Base-by-base conservation (phyloP, 2,797 vertebrate species). In the Todus mexicanus region DNA sequence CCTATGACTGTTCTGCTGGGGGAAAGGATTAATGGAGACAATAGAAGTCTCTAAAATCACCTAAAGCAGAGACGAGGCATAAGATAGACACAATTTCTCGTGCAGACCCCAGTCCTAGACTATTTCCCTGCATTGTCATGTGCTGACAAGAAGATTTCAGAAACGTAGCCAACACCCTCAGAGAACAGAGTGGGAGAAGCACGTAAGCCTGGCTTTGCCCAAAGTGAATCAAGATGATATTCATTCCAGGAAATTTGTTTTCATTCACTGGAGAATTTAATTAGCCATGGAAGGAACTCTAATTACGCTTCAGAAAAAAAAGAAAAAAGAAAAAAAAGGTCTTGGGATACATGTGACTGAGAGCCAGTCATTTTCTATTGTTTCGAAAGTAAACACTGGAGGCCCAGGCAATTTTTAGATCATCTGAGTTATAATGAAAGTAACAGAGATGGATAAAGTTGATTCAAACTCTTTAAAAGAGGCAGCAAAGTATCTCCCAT, bases 261-360 rank as follows among this genome's bases (percentile, higher is more conserved):
- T 92, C 72, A 79, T 95, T 96, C 95, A 86, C 92, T 78, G 82
- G 82, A 85, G 93, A 90, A 90, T 92, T 92, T 96, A 96, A 97
- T 97, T 96, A 95, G 84, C 94, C 92, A 37, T 77, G 93, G 86
- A 94, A 95, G 92, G 80, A 93, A 90, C 91, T 92, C 91, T 87
- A 94, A 96, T 96, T 87, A 88, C 6, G 3, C 72, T 27, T 10
- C 22, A 69, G 60, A 87, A 27, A 25, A 27, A 27, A 40, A 45
- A 66, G 31, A 27, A 27, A 40, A 45, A 66, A 40, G 37, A 77
- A 68, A 83, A 51, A 50, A 80, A 68, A 83, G 43, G 29, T 65
- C 43, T 74, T 20, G 60, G 60, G 76, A 38, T 84, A 27, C 72
- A 43, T 26, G 60, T 71, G 92, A 97, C 37, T n/a, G 77, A 50